A percentile compares a stretch with the other conserved stretches of the same genome.
phyloP scores from a whole-genome alignment of 2,888 invertebrate species.

The Pseudococcus longispinus region DNA sequence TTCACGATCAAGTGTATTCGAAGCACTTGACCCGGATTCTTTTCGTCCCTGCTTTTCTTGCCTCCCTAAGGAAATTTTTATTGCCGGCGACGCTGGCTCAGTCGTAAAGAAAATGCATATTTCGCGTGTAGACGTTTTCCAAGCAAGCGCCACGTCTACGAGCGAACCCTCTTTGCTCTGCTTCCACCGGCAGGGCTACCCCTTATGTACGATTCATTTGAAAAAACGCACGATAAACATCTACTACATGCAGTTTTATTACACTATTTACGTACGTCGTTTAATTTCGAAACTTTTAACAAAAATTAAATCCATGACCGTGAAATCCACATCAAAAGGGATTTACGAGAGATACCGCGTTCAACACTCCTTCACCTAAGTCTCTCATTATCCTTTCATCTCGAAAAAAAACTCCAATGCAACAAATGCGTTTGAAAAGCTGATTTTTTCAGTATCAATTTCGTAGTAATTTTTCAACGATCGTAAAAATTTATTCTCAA shows the following conservation, averaged over 20 bases:
- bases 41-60: not conserved
- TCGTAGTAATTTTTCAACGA: too few species aligned
- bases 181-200: not conserved
- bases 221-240: not conserved
- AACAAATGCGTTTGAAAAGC: too few species aligned
- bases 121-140: not conserved
- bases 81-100: not conserved
- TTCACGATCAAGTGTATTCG: conserved; percentile 28
- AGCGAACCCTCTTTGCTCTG: not conserved
- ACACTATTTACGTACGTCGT: not conserved
- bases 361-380: too few species aligned
- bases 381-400: too few species aligned
- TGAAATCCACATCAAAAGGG: too few species aligned
- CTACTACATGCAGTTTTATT: not conserved
- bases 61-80: not conserved
- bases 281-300: not conserved
- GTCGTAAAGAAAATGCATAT: conserved; percentile 9
- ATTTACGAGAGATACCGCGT: too few species aligned
- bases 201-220: not conserved
- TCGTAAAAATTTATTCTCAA: too few species aligned
- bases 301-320: not conserved
- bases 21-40: conserved; percentile 11
- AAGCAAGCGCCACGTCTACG: not conserved
- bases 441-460: too few species aligned
- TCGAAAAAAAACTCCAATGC: not conserved